Base-by-base conservation (phyloP, 1,140 invertebrate genomes). In the Macrocentrus cingulum region DNA sequence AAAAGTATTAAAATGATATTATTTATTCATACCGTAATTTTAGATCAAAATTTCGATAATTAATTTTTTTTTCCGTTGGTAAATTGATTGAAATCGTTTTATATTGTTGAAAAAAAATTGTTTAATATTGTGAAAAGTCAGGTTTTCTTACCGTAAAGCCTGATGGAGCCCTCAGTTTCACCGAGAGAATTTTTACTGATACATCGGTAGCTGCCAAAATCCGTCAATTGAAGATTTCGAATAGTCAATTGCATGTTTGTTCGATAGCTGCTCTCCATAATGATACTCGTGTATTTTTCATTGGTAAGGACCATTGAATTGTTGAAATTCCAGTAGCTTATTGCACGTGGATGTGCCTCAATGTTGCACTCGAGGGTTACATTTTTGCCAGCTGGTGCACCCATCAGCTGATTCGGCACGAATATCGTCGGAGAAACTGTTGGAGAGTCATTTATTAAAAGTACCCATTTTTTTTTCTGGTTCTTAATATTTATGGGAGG, bases 131-230 rank as follows among this genome's bases (percentile, higher is more conserved):
- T n/a, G n/a, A n/a, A n/a, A n/a, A n/a, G n/a, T n/a, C n/a, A n/a
- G n/a, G n/a, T 15, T 41, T 34, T 36, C 84, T 87, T 86, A 97
- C 95, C 92, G 73, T 95, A 95, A 52, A 98, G 82, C 75, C 91
- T 84, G 75, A 97, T 95, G 37, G 88, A 90, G 59, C 93, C 92
- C 76, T 94, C 91, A 15, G 94, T 96, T 74, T 92, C 92, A 52
- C 94, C 94, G n/a, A 97, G 84, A 8, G 90, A 91, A 80, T 97
- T 98, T 80, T 94, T 94, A 53, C 92, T 91, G 72, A 93, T 91
- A 79, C 91, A 94, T 68, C 88, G 82, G 79, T 93, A 94, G 76
- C 87, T 91, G 57, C 91, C 91, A 70, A 91, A 92, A 77, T 92
- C 91, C 39, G 83, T 86, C 29, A 82, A 74, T 66, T 88, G 85